Evolutionary conservation across 2,888 invertebrate species (phyloP).

Genomic region (Zelleria hepariella): DNA sequence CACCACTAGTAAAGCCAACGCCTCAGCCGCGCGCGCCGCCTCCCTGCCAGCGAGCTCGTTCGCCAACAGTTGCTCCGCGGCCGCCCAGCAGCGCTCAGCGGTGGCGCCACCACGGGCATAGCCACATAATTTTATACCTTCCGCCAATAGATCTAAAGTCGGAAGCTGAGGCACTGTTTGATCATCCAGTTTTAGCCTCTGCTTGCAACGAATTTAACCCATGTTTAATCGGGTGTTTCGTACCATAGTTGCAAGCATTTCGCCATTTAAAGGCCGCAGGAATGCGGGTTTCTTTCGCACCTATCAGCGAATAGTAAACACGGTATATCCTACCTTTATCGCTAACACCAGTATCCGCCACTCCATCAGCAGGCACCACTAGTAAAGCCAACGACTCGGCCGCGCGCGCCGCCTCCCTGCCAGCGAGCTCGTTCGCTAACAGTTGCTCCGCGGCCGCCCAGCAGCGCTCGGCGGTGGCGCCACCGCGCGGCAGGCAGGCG

Average conservation of each 20-base stretch:
- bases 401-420: conserved; percentile 30
- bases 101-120: no score
- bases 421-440: conserved; percentile 18
- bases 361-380: conserved; percentile 29
- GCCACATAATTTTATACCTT: no score
- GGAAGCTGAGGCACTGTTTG: no score
- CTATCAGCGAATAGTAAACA: no score
- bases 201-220: no score
- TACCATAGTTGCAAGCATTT: no score
- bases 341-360: background rate
- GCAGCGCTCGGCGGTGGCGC: conserved; percentile 16
- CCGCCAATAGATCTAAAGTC: no score
- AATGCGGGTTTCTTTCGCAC: no score
- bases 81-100: conserved; percentile 19
- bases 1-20: conserved; percentile 43
- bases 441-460: conserved; percentile 23
- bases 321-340: background rate
- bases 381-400: conserved; percentile 48
- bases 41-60: conserved; percentile 22
- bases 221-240: no score
- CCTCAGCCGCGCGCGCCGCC: conserved; percentile 37
- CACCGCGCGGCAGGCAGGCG: conserved; percentile 30
- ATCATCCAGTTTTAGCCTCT: no score
- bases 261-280: no score
- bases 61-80: conserved; percentile 10